Percentiles rank a stretch among this genome's conserved stretches.
Evolutionary conservation across 1,140 invertebrate species (phyloP).

Genomic region (Chelonus insularis): DNA sequence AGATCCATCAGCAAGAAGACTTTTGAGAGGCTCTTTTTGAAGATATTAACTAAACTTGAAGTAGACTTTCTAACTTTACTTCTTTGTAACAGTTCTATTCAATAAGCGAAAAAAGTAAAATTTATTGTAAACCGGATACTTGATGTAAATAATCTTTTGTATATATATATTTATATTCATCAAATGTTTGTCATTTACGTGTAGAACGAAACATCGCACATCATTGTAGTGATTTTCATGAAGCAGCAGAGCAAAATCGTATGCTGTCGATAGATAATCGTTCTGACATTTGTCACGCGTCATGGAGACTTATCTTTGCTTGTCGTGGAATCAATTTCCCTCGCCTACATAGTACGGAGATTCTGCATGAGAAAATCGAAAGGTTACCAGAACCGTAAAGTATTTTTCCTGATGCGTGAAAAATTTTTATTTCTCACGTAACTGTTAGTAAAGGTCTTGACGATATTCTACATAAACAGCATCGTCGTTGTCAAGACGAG

Average conservation of each 20-base stretch:
- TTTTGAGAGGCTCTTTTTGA: slow-evolving; percentile 34
- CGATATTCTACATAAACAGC: too few relatives aligned
- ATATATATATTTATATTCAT: too few relatives aligned
- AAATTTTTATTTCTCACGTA: background rate
- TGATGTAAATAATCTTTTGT: too few relatives aligned
- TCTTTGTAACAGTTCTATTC: too few relatives aligned
- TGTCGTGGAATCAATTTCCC: slow-evolving; percentile 17
- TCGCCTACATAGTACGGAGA: background rate
- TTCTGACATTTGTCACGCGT: slow-evolving; percentile 33
- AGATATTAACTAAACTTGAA: too few relatives aligned
- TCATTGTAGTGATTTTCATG: background rate
- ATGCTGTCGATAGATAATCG: slow-evolving; percentile 39
- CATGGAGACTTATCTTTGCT: slow-evolving; percentile 16
- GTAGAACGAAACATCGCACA: too few relatives aligned
- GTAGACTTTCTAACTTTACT: slow-evolving; percentile 31
- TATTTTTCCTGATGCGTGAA: background rate
- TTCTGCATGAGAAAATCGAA: background rate
- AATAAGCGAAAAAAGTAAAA: too few relatives aligned
- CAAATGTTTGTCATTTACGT: too few relatives aligned
- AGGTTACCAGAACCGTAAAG: background rate
- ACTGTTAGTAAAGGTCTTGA: background rate
- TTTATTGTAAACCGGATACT: too few relatives aligned
- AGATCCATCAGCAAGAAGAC: slow-evolving; percentile 52
- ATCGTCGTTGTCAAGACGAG: too few relatives aligned
- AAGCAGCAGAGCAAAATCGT: background rate